These are phyloP conservation scores for Hypothenemus hampei DNA, from an alignment of 1,140 invertebrate species.

Conservation along the genomic window DNA sequence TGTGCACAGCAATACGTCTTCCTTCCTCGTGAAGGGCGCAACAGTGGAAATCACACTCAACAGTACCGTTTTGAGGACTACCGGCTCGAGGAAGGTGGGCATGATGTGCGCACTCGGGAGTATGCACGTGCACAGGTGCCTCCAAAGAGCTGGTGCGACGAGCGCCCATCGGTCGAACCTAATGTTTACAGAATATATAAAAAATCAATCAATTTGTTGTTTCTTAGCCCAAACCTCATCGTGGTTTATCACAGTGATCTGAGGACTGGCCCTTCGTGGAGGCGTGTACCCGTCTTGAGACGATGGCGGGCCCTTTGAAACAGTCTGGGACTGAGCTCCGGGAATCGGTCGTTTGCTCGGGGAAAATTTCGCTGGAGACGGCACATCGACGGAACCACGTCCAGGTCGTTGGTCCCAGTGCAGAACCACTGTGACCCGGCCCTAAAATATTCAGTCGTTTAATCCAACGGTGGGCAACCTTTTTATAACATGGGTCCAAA, in stretches of 20 bases:
- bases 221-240: too few species aligned
- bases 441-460: too few species aligned
- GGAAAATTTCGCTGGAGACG: conserved; percentile 54
- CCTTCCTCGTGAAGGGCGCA: conserved; percentile 90
- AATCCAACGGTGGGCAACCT: too few species aligned
- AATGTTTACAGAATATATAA: background rate
- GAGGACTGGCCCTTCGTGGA: conserved; percentile 62
- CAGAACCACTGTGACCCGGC: conserved; percentile 84
- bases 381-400: conserved; percentile 51
- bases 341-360: conserved; percentile 63
- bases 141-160: conserved; percentile 69
- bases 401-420: conserved; percentile 83
- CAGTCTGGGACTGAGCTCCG: conserved; percentile 60
- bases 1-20: conserved; percentile 82
- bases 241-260: conserved; percentile 88
- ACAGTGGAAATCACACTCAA: conserved; percentile 91
- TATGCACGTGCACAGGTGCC: conserved; percentile 74
- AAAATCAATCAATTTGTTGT: conserved; percentile 20
- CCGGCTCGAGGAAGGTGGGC: conserved; percentile 60
- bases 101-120: conserved; percentile 75
- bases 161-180: conserved; percentile 45
- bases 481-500: too few species aligned
- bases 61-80: conserved; percentile 54
- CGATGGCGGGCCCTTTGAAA: conserved; percentile 18
- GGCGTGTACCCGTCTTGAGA: conserved; percentile 46